Conservation (phyloP, 2,888 invertebrate genomes). For the Elysia crispata region DNA sequence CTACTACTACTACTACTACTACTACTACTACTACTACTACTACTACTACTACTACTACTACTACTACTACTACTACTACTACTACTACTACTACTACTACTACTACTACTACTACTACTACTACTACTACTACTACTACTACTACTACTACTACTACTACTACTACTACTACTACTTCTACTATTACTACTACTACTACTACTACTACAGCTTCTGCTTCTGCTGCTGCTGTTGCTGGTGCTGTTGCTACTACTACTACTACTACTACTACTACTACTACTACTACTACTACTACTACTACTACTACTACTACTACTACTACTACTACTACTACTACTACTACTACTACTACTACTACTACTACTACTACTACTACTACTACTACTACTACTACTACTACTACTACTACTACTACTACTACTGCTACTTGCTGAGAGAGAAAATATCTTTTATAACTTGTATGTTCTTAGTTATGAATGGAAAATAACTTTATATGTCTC, state of each 20-base stretch:
- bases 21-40: not conserved
- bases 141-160: slow-evolving; percentile 19
- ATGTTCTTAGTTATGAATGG: too few relatives aligned
- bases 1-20: slow-evolving; percentile 11
- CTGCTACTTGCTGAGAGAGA: not conserved
- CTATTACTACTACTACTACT: slow-evolving; percentile 22
- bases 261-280: not conserved
- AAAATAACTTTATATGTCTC: too few relatives aligned
- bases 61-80: slow-evolving; percentile 3
- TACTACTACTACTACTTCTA: slow-evolving; percentile 22
- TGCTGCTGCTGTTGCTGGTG: too few relatives aligned
- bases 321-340: slow-evolving; percentile 18
- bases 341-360: slow-evolving; percentile 14
- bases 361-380: slow-evolving; percentile 17
- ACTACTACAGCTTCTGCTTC: slow-evolving; percentile 1
- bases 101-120: slow-evolving; percentile 5
- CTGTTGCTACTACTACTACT: slow-evolving; percentile 2
- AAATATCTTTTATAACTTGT: too few relatives aligned
- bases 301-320: slow-evolving; percentile 16
- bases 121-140: not conserved
- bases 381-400: slow-evolving; percentile 11
- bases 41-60: slow-evolving; percentile 5
- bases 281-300: not conserved
- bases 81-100: slow-evolving; percentile 6
- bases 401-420: slow-evolving; percentile 3